These are phyloP conservation scores for Etheostoma perlongum DNA, from an alignment of 2,797 vertebrate genomes.

Conservation along the genomic window DNA sequence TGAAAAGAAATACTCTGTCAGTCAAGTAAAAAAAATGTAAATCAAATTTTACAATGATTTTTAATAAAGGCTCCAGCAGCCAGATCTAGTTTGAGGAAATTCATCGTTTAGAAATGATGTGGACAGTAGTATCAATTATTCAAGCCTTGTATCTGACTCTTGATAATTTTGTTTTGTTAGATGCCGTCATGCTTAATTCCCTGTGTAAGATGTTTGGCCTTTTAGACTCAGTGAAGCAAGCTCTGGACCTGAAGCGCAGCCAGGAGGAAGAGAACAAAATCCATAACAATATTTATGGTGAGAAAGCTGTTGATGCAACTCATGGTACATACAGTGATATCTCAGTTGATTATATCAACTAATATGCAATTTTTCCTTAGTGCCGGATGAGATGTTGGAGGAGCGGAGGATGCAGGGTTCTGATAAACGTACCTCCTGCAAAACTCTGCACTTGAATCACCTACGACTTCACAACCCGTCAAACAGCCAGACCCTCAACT, in stretches of 20 bases:
- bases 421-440: constrained; percentile 81
- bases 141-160: not conserved
- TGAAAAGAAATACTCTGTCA: constrained; percentile 23
- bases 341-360: not conserved
- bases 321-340: not conserved
- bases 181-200: constrained; percentile 91
- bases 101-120: constrained; percentile 7
- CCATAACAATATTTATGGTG: constrained; percentile 87
- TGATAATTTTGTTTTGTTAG: constrained; percentile 75
- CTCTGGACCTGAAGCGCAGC: constrained; percentile 88
- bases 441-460: constrained; percentile 81
- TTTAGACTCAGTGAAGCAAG: constrained; percentile 92
- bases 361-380: constrained; percentile 69
- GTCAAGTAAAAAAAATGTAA: constrained; percentile 13
- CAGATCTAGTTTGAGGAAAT: constrained; percentile 32
- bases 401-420: constrained; percentile 85
- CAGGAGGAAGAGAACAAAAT: constrained; percentile 87
- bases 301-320: constrained; percentile 31
- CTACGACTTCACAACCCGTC: constrained; percentile 83
- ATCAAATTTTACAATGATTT: constrained; percentile 15
- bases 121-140: constrained; percentile 1
- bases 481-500: constrained; percentile 80
- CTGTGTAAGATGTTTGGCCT: constrained; percentile 94
- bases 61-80: not conserved
- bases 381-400: constrained; percentile 87